Evolutionary conservation across 2,888 invertebrate species (phyloP).

Genomic region (Epinotia brunnichana): DNA sequence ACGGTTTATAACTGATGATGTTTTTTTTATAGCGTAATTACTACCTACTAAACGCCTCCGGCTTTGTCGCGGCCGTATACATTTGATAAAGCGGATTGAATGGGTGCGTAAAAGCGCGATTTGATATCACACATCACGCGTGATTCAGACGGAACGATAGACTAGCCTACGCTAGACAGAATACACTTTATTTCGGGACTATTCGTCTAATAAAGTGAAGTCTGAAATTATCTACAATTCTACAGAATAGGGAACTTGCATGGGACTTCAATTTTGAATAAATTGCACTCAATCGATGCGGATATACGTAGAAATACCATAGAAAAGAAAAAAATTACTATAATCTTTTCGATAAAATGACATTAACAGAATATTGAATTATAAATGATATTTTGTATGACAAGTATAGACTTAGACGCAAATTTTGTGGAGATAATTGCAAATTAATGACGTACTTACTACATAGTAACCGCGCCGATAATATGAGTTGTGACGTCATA

Average conservation of each 20-base stretch:
- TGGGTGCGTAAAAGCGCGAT: constrained; percentile 27
- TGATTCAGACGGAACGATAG: constrained; percentile 52
- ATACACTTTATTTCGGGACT: constrained; percentile 3
- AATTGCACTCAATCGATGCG: no score
- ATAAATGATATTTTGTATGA: no score
- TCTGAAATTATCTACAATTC: neutral
- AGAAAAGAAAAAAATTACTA: no score
- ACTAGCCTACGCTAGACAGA: constrained; percentile 53
- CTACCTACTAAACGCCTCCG: constrained; percentile 16
- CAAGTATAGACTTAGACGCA: no score
- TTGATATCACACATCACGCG: constrained; percentile 9
- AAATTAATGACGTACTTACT: no score
- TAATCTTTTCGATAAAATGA: no score
- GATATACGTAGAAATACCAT: no score
- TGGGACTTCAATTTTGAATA: no score
- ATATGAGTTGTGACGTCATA: no score
- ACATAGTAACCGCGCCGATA: no score
- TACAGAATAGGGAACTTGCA: neutral
- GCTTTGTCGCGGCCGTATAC: constrained; percentile 2
- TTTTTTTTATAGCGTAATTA: constrained; percentile 10
- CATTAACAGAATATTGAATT: no score
- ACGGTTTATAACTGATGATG: constrained; percentile 15
- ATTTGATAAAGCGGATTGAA: constrained; percentile 36
- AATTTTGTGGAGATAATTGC: no score
- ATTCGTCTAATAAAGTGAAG: neutral